Conservation (phyloP, 2,797 vertebrate species). For the Ptychadena robeensis region DNA sequence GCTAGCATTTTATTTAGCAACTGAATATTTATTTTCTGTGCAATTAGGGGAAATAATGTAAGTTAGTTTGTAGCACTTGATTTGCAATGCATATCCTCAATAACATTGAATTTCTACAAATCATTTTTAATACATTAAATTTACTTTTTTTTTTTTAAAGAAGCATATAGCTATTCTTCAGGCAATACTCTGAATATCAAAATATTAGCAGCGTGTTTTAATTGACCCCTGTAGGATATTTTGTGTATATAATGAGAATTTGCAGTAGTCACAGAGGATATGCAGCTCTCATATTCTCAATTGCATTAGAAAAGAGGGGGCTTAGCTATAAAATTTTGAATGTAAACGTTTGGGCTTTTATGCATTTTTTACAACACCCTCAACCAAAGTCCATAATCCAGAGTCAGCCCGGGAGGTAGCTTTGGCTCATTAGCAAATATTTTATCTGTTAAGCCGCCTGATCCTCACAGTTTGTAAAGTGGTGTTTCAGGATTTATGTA, state of each 20-base stretch:
- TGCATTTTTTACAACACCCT: background rate
- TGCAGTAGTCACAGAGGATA: background rate
- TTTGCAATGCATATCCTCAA: background rate
- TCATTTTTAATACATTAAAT: background rate
- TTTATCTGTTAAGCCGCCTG: background rate
- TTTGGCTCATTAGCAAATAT: background rate
- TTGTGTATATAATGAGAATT: background rate
- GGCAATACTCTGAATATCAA: background rate
- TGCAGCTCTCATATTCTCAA: background rate
- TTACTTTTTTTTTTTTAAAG: background rate
- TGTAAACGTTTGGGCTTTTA: background rate
- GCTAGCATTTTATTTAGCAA: background rate
- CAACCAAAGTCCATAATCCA: background rate
- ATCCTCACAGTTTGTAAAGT: background rate
- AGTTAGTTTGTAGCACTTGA: background rate
- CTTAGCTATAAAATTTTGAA: background rate
- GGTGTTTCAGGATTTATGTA: background rate
- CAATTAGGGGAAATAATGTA: background rate
- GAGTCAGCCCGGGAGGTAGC: background rate
- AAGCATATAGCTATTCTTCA: background rate
- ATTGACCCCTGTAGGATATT: slow-evolving; percentile 12
- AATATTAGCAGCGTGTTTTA: background rate
- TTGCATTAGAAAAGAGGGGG: background rate
- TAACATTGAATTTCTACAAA: background rate
- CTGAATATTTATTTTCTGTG: background rate